Evolutionary conservation across 2,113 vertebrate genomes (phyloP).

Genomic region (Entomyzon cyanotis): DNA sequence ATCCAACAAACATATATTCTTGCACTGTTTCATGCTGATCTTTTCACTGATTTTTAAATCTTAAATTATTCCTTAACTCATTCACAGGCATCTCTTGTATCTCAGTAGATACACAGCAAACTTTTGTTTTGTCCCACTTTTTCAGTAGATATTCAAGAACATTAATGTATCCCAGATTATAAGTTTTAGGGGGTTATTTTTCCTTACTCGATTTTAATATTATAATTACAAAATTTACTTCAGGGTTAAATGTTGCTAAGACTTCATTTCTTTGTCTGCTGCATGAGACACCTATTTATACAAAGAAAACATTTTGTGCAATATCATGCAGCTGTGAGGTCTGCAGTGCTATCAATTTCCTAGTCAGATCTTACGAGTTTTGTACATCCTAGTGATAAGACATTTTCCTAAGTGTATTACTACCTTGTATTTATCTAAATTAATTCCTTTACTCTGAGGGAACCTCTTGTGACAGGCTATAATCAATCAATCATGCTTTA

Average conservation of each 20-base stretch:
- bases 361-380: neutral
- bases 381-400: neutral
- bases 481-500: slow-evolving; percentile 54
- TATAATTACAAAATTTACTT: neutral
- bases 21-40: neutral
- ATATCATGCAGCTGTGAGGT: neutral
- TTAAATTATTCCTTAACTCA: neutral
- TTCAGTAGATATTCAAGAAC: neutral
- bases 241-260: neutral
- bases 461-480: slow-evolving; percentile 10
- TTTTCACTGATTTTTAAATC: neutral
- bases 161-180: neutral
- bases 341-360: neutral
- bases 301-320: neutral
- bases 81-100: neutral
- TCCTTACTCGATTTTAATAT: neutral
- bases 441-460: slow-evolving; percentile 34
- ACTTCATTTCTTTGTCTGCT: neutral
- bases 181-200: neutral
- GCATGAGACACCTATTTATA: neutral
- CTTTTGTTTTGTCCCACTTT: neutral
- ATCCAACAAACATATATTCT: neutral
- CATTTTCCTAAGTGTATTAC: slow-evolving; percentile 35
- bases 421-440: slow-evolving; percentile 59
- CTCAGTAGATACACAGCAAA: neutral